These are phyloP conservation scores for Petrosia ficiformis DNA, from an alignment of 37 sponge, comb jelly and placozoan species.

Conservation along the genomic window DNA sequence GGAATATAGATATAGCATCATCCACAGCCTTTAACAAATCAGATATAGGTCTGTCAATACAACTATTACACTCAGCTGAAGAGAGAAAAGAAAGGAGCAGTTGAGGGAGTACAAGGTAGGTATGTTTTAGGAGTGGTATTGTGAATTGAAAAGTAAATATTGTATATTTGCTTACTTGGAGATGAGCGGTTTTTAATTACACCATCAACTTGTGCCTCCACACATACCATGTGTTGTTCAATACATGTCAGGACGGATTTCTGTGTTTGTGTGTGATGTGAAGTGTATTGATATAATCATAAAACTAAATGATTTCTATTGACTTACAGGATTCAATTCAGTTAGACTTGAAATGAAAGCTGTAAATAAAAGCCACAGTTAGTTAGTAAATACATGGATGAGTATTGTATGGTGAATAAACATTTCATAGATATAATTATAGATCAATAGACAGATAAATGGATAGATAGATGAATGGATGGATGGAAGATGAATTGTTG, in stretches of 20 bases:
- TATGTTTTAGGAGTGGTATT: too few species aligned
- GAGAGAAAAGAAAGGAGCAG: background rate
- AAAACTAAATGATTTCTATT: too few species aligned
- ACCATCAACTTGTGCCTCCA: slow-evolving; percentile 35
- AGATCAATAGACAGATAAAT: too few species aligned
- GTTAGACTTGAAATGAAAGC: background rate
- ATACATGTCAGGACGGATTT: slow-evolving; percentile 21
- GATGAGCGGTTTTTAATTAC: background rate
- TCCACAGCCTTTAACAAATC: slow-evolving; percentile 12
- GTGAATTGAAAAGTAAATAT: too few species aligned
- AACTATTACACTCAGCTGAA: slow-evolving; percentile 5
- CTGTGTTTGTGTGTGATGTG: too few species aligned
- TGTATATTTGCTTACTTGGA: slow-evolving; percentile 19
- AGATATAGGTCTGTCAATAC: slow-evolving; percentile 6
- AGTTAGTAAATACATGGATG: too few species aligned
- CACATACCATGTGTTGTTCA: slow-evolving; percentile 45
- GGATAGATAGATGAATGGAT: too few species aligned
- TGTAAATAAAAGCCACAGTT: too few species aligned
- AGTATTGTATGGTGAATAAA: background rate
- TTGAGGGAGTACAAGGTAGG: too few species aligned
- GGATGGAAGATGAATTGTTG: too few species aligned
- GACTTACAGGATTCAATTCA: background rate
- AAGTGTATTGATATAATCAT: too few species aligned
- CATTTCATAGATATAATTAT: too few species aligned
- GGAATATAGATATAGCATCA: slow-evolving; percentile 14